Conservation (phyloP, 2,888 invertebrate species). For the Sarcophaga variegata region DNA sequence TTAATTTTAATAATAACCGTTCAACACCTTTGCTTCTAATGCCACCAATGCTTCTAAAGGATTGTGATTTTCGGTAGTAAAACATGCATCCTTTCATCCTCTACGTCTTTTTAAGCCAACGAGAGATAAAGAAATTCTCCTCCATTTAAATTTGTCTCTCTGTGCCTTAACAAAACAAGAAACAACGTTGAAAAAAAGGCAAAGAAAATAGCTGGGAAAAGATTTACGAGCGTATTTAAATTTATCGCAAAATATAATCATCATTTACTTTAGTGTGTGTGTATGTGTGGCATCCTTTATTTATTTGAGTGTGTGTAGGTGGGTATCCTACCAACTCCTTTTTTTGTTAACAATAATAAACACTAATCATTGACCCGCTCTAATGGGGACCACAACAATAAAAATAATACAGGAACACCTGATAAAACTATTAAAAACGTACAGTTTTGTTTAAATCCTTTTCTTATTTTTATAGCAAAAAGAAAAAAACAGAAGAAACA, state of each 20-base stretch:
- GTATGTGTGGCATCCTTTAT: neutral
- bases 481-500: no score
- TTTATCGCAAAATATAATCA: constrained; percentile 55
- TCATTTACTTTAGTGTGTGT: neutral
- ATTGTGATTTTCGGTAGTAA: neutral
- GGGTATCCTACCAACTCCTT: neutral
- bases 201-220: neutral
- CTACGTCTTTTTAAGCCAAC: neutral
- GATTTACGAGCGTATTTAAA: constrained; percentile 38
- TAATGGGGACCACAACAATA: constrained; percentile 29
- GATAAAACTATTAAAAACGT: constrained; percentile 59
- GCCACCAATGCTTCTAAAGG: neutral
- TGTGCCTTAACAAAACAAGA: neutral
- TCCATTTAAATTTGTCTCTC: neutral
- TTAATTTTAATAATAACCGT: no score
- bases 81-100: neutral
- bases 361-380: constrained; percentile 62
- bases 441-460: constrained; percentile 6
- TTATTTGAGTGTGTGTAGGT: constrained; percentile 28
- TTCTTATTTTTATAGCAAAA: neutral
- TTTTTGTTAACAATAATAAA: constrained; percentile 28
- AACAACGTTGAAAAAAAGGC: neutral
- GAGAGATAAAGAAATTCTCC: neutral
- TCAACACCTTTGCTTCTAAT: no score
- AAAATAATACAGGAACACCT: constrained; percentile 42